Evolutionary conservation across 2,888 invertebrate species (phyloP), one percentile per base, ranked within the genome.

Genomic region (Spisula solida): DNA sequence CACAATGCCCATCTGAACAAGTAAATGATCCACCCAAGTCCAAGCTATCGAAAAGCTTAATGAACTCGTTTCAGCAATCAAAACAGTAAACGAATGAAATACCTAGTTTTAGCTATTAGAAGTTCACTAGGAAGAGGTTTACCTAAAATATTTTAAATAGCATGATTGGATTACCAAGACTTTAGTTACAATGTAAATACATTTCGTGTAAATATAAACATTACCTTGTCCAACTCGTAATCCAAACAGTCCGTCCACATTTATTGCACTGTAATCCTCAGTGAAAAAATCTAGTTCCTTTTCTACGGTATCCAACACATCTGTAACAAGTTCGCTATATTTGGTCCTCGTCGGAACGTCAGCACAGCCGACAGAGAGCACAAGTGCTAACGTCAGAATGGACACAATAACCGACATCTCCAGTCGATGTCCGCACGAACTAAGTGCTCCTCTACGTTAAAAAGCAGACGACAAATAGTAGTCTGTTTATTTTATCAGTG

Each of bases 201-300:
- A 51, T 51, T 5, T n/a, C 60, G 2, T 25, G 25, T 60, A 60
- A 60, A 60, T 60, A 60, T 60, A 60, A 14, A 10, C 51, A 93
- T 88, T 88, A 95, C 95, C 95, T 93, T 95, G 94, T 20, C 94
- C 95, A 4, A 95, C 66, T 85, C 95, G 79, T 8, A 95, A 90
- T 47, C 95, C 95, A 91, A 94, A 95, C 25, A 95, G 88, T 14
- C 95, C 95, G 82, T 95, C 95, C 5, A 95, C 93, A 85, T 95
- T 95, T 60, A 95, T 93, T 29, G 92, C 90, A 82, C 94, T 94
- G 83, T 94, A 95, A 87, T 95, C 94, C 25, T 92, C 88, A 34
- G 92, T 79, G 90, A 95, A 95, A 84, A 95, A 95, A 0, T 88
- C 80, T 56, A 93, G 60, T 0, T 85, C 92, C 34, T 88, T 92